Percentiles rank a stretch among this genome's conserved stretches.
Evolutionary conservation across 2,888 invertebrate genomes (phyloP).

Genomic region (Copidosoma aretas): DNA sequence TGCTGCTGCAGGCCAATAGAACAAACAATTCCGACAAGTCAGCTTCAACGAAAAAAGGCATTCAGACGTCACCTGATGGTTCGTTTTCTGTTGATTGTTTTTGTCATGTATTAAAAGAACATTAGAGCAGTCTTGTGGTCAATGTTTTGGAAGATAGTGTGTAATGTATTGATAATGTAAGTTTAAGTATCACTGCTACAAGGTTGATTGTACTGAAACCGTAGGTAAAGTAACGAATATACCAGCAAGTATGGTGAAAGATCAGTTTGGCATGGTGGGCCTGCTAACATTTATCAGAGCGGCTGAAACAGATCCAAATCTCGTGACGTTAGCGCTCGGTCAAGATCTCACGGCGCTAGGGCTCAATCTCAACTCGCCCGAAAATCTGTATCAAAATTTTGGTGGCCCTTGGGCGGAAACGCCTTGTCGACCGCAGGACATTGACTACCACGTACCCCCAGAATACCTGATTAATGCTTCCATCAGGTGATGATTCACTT

Average conservation of each 20-base stretch:
- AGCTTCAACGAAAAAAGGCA: constrained; percentile 74
- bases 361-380: constrained; percentile 96
- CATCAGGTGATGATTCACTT: constrained; percentile 69
- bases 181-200: background rate
- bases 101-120: too few relatives aligned
- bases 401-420: constrained; percentile 99
- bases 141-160: too few relatives aligned
- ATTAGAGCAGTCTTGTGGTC: too few relatives aligned
- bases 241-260: constrained; percentile 97
- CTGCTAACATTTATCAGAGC: constrained; percentile 97
- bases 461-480: constrained; percentile 98
- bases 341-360: constrained; percentile 98
- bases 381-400: constrained; percentile 97
- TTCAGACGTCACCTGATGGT: constrained; percentile 96
- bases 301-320: constrained; percentile 95
- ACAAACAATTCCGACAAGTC: constrained; percentile 59
- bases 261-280: constrained; percentile 99
- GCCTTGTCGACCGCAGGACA: constrained; percentile 97
- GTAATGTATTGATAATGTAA: too few relatives aligned
- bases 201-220: background rate
- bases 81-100: constrained; percentile 43
- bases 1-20: constrained; percentile 57
- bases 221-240: constrained; percentile 96
- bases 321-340: constrained; percentile 95
- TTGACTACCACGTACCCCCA: constrained; percentile 96